Percentiles rank a stretch among this genome's conserved stretches.
phyloP scores from a whole-genome alignment of 2,888 invertebrate genomes.

The Margaritifera margaritifera region DNA sequence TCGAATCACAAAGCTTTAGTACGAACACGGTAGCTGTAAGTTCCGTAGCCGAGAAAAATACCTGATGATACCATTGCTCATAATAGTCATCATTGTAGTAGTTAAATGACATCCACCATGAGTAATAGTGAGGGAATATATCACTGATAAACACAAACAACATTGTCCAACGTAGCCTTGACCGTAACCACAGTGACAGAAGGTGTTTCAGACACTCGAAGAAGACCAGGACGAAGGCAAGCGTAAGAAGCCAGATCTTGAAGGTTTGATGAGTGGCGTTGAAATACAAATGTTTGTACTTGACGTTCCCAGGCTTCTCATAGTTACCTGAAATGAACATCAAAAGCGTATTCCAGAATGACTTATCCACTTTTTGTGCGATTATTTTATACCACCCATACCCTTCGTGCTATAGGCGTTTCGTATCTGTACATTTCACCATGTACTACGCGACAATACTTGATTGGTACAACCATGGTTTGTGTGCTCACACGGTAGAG shows the following conservation, averaged over 20 bases:
- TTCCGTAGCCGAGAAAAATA: conserved; percentile 60
- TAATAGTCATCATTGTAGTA: conserved; percentile 61
- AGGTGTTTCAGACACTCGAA: conserved; percentile 51
- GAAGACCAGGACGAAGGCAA: conserved; percentile 22
- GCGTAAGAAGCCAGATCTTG: conserved; percentile 43
- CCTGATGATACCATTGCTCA: conserved; percentile 44
- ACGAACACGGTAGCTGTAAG: conserved; percentile 41
- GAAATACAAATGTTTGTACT: conserved; percentile 61
- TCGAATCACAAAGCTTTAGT: conserved; percentile 42
- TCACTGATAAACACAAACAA: conserved; percentile 41
- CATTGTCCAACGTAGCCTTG: conserved; percentile 37
- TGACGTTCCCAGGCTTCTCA: conserved; percentile 45
- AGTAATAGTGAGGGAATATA: conserved; percentile 62
- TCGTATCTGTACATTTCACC: too few relatives aligned
- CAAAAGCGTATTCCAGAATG: background rate
- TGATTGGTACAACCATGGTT: too few relatives aligned
- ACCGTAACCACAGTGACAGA: conserved; percentile 11
- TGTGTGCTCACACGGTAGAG: too few relatives aligned
- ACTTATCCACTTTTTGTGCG: too few relatives aligned
- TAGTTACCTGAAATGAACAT: conserved; percentile 43
- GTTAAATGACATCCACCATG: conserved; percentile 60
- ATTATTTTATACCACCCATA: too few relatives aligned
- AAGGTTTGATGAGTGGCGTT: conserved; percentile 47
- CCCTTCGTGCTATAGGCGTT: too few relatives aligned
- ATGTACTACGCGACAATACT: too few relatives aligned